Conservation (phyloP, 2,113 vertebrate genomes). For the Scatophagus argus region DNA sequence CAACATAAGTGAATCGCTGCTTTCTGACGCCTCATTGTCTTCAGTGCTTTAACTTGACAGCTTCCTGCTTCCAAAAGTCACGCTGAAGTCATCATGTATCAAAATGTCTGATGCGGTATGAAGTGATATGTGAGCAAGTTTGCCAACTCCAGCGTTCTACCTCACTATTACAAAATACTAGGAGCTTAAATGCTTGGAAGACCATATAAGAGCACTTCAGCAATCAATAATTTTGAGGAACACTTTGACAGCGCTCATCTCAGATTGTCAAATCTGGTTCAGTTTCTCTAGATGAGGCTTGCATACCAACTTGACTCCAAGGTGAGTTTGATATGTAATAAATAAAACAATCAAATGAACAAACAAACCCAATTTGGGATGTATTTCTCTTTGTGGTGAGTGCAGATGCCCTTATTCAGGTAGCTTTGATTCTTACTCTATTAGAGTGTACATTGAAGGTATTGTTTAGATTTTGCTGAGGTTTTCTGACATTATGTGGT, state of each 20-base stretch:
- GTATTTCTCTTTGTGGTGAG: background rate
- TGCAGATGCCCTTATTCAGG: background rate
- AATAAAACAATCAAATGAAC: background rate
- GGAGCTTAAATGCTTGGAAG: background rate
- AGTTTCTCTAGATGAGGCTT: background rate
- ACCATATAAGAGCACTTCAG: background rate
- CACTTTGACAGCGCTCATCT: background rate
- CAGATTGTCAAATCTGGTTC: background rate
- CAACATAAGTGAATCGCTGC: background rate
- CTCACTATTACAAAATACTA: background rate
- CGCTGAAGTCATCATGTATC: background rate
- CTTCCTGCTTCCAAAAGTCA: background rate
- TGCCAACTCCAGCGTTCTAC: background rate
- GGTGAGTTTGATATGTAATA: background rate
- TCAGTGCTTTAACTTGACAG: slow-evolving; percentile 3
- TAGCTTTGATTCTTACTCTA: background rate
- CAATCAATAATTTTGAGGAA: background rate
- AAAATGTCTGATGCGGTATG: background rate
- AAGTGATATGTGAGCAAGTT: background rate
- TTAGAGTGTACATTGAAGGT: background rate
- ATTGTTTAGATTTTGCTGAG: background rate
- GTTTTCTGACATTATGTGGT: background rate
- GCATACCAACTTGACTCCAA: background rate
- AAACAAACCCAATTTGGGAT: background rate
- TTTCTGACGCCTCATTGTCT: slow-evolving; percentile 8